Evolutionary conservation across 1,140 invertebrate genomes (phyloP), one percentile per base, ranked within the genome.

Genomic region (Ctenoplectra terminalis): DNA sequence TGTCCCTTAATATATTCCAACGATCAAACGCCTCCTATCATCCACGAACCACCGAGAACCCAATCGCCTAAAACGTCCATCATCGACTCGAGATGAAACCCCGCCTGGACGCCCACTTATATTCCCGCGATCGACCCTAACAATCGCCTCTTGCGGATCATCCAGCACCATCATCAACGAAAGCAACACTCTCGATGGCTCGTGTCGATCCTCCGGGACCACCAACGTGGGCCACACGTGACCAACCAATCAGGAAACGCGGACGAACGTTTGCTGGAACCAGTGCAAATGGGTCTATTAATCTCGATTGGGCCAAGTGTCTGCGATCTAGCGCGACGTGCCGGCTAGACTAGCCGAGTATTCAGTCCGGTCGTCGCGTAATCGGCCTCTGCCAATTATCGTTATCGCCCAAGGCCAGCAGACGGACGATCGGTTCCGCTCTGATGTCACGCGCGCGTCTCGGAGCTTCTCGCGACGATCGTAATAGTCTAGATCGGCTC

Each of bases 351-450:
- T 15, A 69, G 46, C 29, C 64, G 29, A 8, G 56, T n/a, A 46
- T 46, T 37, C 50, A 37, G n/a, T 9, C 23, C 2, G 31, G 40
- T 26, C 43, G 46, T 26, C 46, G 77, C 76, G 75, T 83, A 76
- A 84, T 84, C 72, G 52, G 75, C 23, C 31, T 29, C 67, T 84
- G 85, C 74, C 82, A 87, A 87, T 87, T 87, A 87, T 87, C 71
- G 73, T 84, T 78, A 81, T 84, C 85, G 74, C 60, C 69, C 86
- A 87, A 87, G 86, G 85, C 70, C 82, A 56, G 9, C 40, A 56
- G 73, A 72, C 26, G 56, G 70, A 79, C 70, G 85, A 56, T 83
- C 71, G 48, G 83, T 83, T 80, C 60, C 85, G 71, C 17, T 34
- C 52, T n/a, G 60, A 64, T 26, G 56, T 81, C 63, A 23, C 29